phyloP scores from a whole-genome alignment of 2,888 invertebrate genomes.

The Lasioglossum figueresi region DNA sequence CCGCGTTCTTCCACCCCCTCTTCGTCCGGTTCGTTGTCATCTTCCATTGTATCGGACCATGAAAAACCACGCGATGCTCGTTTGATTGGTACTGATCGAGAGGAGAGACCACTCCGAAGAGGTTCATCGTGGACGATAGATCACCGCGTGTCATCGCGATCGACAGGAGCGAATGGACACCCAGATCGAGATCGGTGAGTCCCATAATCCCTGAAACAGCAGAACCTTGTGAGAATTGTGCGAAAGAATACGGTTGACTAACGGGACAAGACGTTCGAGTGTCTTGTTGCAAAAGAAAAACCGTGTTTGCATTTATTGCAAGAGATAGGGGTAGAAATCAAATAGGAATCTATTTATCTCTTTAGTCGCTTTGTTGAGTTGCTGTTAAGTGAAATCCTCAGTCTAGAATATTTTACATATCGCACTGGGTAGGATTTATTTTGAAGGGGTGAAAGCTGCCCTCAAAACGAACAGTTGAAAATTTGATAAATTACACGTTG shows the following conservation, averaged over 20 bases:
- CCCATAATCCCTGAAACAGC: background rate
- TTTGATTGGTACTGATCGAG: background rate
- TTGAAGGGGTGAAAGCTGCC: background rate
- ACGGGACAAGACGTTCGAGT: background rate
- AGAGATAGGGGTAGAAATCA: background rate
- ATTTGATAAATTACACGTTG: too few species aligned
- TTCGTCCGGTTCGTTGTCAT: background rate
- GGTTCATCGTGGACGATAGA: background rate
- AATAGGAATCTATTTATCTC: background rate
- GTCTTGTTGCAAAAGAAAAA: background rate
- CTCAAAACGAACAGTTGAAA: background rate
- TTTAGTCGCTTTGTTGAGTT: background rate
- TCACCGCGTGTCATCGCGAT: background rate
- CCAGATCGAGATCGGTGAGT: slow-evolving; percentile 26
- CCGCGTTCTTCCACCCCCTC: background rate
- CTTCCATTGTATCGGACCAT: background rate
- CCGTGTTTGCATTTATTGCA: background rate
- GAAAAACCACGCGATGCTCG: too few species aligned
- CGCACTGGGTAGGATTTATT: background rate
- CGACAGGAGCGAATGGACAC: slow-evolving; percentile 19
- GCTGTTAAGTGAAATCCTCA: too few species aligned
- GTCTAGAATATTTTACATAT: background rate
- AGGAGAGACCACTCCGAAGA: background rate
- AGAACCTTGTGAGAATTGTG: background rate
- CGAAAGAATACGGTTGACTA: background rate